These are phyloP conservation scores for Telenomus remus DNA, from an alignment of 1,140 invertebrate genomes.

Conservation along the genomic window DNA sequence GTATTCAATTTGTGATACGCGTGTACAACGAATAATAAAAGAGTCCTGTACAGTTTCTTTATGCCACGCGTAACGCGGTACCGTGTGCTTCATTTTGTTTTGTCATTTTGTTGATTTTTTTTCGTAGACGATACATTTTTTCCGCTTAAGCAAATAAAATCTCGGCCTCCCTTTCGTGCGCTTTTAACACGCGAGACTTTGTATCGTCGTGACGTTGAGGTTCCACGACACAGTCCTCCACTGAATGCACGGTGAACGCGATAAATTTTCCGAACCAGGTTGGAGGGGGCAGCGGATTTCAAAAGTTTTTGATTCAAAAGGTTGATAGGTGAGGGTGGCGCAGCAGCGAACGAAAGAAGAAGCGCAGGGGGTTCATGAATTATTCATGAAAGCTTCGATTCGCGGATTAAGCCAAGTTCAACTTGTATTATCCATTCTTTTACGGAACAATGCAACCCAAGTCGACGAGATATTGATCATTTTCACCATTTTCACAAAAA, in stretches of 20 bases:
- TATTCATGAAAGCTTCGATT: conserved; percentile 75
- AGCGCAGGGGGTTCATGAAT: conserved; percentile 66
- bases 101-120: conserved; percentile 6
- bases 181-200: conserved; percentile 56
- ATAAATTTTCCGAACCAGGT: conserved; percentile 69
- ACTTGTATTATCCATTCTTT: conserved; percentile 60
- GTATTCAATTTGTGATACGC: conserved; percentile 51
- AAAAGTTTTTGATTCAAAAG: conserved; percentile 72
- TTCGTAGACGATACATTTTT: conserved; percentile 48
- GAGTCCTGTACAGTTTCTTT: conserved; percentile 15
- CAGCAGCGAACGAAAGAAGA: conserved; percentile 55
- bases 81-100: conserved; percentile 3
- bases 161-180: conserved; percentile 51
- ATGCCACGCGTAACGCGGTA: conserved; percentile 16
- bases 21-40: conserved; percentile 32
- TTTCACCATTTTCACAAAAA: conserved; percentile 56
- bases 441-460: conserved; percentile 53
- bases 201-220: conserved; percentile 54
- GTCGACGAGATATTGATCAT: conserved; percentile 57
- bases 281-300: conserved; percentile 60
- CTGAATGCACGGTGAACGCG: conserved; percentile 68
- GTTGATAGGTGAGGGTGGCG: conserved; percentile 60
- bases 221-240: conserved; percentile 44
- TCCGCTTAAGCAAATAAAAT: conserved; percentile 59
- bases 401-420: conserved; percentile 70